Evolutionary conservation across 2,888 invertebrate species (phyloP).

Genomic region (Cheilosia pagana): DNA sequence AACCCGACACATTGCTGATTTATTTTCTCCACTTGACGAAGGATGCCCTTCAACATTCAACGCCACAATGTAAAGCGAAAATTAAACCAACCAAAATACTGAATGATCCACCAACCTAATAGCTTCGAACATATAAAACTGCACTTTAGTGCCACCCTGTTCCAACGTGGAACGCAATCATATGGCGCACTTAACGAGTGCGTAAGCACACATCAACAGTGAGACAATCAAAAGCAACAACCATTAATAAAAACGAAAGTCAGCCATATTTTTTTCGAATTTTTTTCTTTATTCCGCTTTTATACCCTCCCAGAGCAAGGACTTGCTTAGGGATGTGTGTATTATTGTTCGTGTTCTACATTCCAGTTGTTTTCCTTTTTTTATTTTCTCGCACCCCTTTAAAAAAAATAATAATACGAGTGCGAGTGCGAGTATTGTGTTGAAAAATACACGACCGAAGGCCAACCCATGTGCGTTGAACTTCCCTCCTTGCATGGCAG

Average conservation of each 20-base stretch:
- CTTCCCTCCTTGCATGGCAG: slow-evolving; percentile 43
- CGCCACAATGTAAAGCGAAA: too few relatives aligned
- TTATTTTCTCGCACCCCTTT: slow-evolving; percentile 58
- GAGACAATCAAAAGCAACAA: slow-evolving; percentile 69
- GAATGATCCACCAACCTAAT: too few relatives aligned
- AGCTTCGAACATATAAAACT: not conserved
- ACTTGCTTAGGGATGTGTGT: slow-evolving; percentile 51
- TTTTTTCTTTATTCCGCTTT: slow-evolving; percentile 26
- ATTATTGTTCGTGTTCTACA: slow-evolving; percentile 62
- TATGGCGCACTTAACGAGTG: slow-evolving; percentile 55
- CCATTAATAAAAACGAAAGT: slow-evolving; percentile 73
- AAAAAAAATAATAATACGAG: slow-evolving; percentile 5
- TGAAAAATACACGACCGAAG: slow-evolving; percentile 45
- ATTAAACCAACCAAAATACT: too few relatives aligned
- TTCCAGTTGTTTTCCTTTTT: slow-evolving; percentile 37
- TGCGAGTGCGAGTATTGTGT: not conserved
- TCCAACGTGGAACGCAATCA: slow-evolving; percentile 20
- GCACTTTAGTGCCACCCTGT: slow-evolving; percentile 50
- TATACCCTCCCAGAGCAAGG: slow-evolving; percentile 30
- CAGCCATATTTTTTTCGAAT: slow-evolving; percentile 67
- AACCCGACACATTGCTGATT: too few relatives aligned
- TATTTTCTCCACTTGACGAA: too few relatives aligned
- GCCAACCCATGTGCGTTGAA: slow-evolving; percentile 74
- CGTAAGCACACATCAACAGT: slow-evolving; percentile 51
- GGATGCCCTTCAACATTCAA: too few relatives aligned